These are phyloP conservation scores for Iphiclides podalirius DNA, from an alignment of 2,888 invertebrate species.

Conservation along the genomic window DNA sequence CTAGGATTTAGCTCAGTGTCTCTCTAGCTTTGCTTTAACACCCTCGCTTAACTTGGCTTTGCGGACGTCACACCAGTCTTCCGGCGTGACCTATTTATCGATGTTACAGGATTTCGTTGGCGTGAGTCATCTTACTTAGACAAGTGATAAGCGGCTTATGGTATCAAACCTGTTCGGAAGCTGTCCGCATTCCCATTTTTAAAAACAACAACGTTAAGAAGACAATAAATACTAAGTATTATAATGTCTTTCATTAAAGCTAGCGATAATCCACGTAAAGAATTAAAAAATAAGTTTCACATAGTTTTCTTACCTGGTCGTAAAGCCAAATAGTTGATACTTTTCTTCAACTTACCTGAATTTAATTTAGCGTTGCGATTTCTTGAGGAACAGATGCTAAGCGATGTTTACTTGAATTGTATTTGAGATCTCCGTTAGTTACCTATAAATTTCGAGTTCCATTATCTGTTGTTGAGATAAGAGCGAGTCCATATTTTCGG, in stretches of 20 bases:
- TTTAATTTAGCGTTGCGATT: constrained; percentile 35
- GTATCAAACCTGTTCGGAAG: constrained; percentile 47
- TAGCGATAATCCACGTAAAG: constrained; percentile 40
- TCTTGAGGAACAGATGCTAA: constrained; percentile 31
- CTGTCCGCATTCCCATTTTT: constrained; percentile 70
- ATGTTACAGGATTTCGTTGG: constrained; percentile 76
- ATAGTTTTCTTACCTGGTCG: too few species aligned
- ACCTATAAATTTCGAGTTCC: constrained; percentile 4
- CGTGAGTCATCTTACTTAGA: constrained; percentile 47
- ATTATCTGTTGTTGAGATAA: constrained; percentile 14
- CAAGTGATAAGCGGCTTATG: constrained; percentile 33
- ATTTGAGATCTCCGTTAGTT: constrained; percentile 11
- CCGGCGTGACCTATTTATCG: constrained; percentile 69
- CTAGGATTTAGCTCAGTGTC: constrained; percentile 74
- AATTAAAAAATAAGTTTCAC: too few species aligned
- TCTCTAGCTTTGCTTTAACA: constrained; percentile 75
- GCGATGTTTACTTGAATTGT: constrained; percentile 34
- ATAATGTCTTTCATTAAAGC: constrained; percentile 46
- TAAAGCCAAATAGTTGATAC: not conserved
- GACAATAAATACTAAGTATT: constrained; percentile 70
- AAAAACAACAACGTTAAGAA: constrained; percentile 55
- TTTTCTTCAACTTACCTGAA: not conserved
- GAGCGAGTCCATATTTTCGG: not conserved
- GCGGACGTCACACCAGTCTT: constrained; percentile 49
- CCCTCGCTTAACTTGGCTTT: constrained; percentile 67